Evolutionary conservation across 2,797 vertebrate genomes (phyloP).

Genomic region (Zenarchopterus dispar): DNA sequence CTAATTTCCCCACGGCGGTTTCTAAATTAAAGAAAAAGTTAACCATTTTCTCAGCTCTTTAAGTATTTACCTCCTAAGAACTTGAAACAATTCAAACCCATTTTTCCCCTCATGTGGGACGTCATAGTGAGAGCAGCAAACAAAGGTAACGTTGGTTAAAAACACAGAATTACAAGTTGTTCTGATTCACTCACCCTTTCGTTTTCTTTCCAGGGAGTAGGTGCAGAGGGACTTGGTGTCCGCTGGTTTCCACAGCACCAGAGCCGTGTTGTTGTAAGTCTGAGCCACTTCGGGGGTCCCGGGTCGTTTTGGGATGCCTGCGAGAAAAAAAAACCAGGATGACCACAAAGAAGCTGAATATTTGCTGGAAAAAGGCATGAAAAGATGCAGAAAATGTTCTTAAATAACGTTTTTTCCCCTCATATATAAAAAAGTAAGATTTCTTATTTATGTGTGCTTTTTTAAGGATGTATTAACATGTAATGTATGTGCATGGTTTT

Average conservation of each 20-base stretch:
- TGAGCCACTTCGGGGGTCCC: conserved; percentile 93
- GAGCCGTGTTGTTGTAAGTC: conserved; percentile 91
- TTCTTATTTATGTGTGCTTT: no score
- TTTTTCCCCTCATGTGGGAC: not conserved
- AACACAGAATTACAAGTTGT: not conserved
- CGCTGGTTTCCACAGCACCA: conserved; percentile 93
- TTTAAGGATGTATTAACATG: no score
- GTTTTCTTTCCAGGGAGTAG: conserved; percentile 88
- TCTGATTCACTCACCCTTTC: conserved; percentile 82
- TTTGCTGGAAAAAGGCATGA: no score
- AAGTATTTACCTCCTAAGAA: not conserved
- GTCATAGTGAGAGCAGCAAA: not conserved
- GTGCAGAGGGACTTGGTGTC: conserved; percentile 90
- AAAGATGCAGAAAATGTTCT: no score
- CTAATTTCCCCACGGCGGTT: conserved; percentile 13
- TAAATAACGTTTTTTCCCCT: no score
- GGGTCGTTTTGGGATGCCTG: conserved; percentile 89
- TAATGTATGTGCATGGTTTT: no score
- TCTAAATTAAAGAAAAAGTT: conserved; percentile 4
- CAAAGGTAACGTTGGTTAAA: no score
- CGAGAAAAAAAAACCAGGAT: not conserved
- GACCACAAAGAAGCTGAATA: not conserved
- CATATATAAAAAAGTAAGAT: no score
- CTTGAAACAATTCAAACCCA: not conserved
- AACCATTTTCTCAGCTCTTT: conserved; percentile 4